A percentile compares a stretch with the other conserved stretches of the same genome.
Evolutionary conservation across 53 echinoderm and acorn worm genomes (phyloP).

Genomic region (Astropecten irregularis): DNA sequence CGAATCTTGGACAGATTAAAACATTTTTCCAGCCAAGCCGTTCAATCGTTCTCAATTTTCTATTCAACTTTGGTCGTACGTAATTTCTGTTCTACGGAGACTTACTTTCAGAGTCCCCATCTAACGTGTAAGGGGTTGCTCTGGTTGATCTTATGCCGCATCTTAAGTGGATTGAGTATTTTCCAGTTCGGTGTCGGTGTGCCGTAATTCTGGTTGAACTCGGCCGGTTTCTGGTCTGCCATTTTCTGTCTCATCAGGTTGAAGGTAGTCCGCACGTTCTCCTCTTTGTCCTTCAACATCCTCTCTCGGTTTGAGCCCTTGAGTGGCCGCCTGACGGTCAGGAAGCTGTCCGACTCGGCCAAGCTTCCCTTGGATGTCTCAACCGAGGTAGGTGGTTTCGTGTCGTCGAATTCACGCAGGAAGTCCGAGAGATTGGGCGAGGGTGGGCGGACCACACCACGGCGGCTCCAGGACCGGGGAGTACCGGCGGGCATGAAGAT

Average conservation of each 20-base stretch:
- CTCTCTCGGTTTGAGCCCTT: slow-evolving; percentile 95
- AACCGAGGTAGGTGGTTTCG: background rate
- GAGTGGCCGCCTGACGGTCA: slow-evolving; percentile 86
- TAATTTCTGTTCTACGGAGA: no score
- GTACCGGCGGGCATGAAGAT: slow-evolving; percentile 53
- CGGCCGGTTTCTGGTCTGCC: slow-evolving; percentile 76
- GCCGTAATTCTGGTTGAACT: slow-evolving; percentile 96
- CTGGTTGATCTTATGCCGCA: slow-evolving; percentile 91
- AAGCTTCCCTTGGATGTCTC: background rate
- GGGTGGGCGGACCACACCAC: slow-evolving; percentile 70
- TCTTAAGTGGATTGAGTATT: slow-evolving; percentile 93
- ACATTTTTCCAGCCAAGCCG: no score
- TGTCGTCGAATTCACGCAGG: slow-evolving; percentile 63
- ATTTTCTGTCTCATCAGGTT: slow-evolving; percentile 92
- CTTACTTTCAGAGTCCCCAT: slow-evolving; percentile 82
- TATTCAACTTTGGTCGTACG: no score
- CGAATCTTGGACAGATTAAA: no score
- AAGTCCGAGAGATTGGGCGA: slow-evolving; percentile 93
- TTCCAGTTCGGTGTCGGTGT: slow-evolving; percentile 98
- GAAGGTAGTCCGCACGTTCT: slow-evolving; percentile 77
- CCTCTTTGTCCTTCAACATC: slow-evolving; percentile 93
- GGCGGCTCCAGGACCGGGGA: slow-evolving; percentile 46
- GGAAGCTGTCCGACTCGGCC: slow-evolving; percentile 73
- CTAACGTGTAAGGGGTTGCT: slow-evolving; percentile 82
- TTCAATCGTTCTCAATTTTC: no score